These are phyloP conservation scores for Sarcophaga variegata DNA, from an alignment of 2,888 invertebrate genomes.

Conservation along the genomic window DNA sequence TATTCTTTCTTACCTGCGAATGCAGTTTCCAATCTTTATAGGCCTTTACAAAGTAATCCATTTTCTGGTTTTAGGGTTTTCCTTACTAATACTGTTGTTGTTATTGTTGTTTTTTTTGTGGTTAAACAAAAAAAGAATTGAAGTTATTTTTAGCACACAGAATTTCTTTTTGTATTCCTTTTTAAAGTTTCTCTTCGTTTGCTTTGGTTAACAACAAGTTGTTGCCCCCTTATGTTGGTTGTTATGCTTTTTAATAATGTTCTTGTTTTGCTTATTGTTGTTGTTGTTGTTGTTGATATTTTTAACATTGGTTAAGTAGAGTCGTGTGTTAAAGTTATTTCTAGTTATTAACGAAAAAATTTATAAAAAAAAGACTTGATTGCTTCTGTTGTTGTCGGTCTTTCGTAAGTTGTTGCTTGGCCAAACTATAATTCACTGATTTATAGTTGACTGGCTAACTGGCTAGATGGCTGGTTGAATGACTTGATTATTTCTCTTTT, in stretches of 20 bases:
- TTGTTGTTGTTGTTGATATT: constrained; percentile 24
- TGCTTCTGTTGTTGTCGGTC: constrained; percentile 1
- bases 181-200: constrained; percentile 13
- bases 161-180: constrained; percentile 37
- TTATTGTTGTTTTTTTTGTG: constrained; percentile 12
- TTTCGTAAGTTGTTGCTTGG: constrained; percentile 17
- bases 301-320: constrained; percentile 33
- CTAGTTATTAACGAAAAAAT: constrained; percentile 34
- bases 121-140: not conserved
- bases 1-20: constrained; percentile 79
- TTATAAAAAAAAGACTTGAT: constrained; percentile 34
- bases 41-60: constrained; percentile 81
- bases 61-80: constrained; percentile 69
- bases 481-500: constrained; percentile 41
- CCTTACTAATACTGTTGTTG: constrained; percentile 6
- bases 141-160: constrained; percentile 51
- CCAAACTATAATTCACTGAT: not conserved
- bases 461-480: constrained; percentile 39
- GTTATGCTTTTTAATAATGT: not conserved
- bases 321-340: constrained; percentile 39
- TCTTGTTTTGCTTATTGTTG: not conserved
- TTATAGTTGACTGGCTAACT: not conserved
- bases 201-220: constrained; percentile 55
- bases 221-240: not conserved
- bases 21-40: constrained; percentile 82